A percentile compares a stretch with the other conserved stretches of the same genome.
phyloP scores from a whole-genome alignment of 1,140 invertebrate genomes.

The Brachionus sp. region DNA sequence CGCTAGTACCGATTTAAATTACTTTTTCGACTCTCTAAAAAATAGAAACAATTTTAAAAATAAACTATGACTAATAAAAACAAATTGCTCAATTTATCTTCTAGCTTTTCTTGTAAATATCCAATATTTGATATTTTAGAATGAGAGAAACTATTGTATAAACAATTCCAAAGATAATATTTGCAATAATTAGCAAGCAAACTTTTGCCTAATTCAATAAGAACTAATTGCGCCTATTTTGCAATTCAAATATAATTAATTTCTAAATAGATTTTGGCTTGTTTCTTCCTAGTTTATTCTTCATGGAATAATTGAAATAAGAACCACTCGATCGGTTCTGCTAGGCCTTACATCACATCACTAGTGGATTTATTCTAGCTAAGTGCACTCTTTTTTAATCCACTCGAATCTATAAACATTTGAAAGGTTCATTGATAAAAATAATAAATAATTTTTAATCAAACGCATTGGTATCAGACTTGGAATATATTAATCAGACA shows the following conservation, averaged over 20 bases:
- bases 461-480: not conserved
- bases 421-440: not conserved
- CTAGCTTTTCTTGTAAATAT: constrained; percentile 23
- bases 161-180: constrained; percentile 7
- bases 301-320: not conserved
- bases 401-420: not conserved
- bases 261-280: not conserved
- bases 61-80: not conserved
- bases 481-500: not conserved
- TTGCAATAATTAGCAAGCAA: not conserved
- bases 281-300: not conserved
- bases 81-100: constrained; percentile 13
- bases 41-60: not conserved
- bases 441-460: not conserved
- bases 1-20: not conserved
- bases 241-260: constrained; percentile 42
- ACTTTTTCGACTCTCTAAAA: not conserved
- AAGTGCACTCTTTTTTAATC: not conserved
- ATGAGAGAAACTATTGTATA: constrained; percentile 1
- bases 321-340: constrained; percentile 7
- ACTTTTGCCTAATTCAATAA: constrained; percentile 25
- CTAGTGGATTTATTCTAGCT: not conserved
- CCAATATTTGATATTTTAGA: constrained; percentile 33
- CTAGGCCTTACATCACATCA: not conserved
- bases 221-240: constrained; percentile 35